phyloP scores from a whole-genome alignment of 2,113 vertebrate species.

The Synchiropus splendidus region DNA sequence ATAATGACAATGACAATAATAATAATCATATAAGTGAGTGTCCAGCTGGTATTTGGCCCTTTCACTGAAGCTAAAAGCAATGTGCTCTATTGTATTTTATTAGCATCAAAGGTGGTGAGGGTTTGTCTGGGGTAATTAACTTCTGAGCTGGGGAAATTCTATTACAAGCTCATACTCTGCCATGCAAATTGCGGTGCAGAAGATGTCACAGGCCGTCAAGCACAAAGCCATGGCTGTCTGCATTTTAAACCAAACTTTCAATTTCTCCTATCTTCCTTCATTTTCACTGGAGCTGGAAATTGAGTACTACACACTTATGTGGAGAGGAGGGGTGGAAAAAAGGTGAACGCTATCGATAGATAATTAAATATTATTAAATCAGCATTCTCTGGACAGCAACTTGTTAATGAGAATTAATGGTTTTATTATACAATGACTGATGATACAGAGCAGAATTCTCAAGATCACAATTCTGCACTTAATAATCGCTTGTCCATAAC shows the following conservation, averaged over 20 bases:
- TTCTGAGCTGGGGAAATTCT: conserved; percentile 86
- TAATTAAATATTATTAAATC: conserved; percentile 59
- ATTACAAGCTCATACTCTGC: conserved; percentile 89
- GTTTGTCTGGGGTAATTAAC: conserved; percentile 90
- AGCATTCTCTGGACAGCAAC: conserved; percentile 42
- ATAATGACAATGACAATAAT: too few relatives aligned
- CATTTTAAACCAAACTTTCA: conserved; percentile 85
- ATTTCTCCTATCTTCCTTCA: conserved; percentile 67
- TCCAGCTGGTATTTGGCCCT: too few relatives aligned
- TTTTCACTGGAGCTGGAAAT: conserved; percentile 82
- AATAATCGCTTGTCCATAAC: too few relatives aligned
- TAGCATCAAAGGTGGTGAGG: conserved; percentile 6
- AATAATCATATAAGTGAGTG: too few relatives aligned
- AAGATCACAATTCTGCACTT: too few relatives aligned
- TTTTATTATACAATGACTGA: too few relatives aligned
- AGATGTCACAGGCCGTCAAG: conserved; percentile 91
- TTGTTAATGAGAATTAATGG: too few relatives aligned
- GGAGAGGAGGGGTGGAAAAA: conserved; percentile 52
- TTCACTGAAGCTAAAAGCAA: conserved; percentile 67
- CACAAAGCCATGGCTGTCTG: conserved; percentile 86
- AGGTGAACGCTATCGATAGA: conserved; percentile 50
- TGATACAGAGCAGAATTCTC: too few relatives aligned
- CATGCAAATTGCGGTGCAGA: conserved; percentile 85
- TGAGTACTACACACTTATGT: conserved; percentile 68
- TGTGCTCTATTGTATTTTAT: conserved; percentile 30